Percentiles rank a stretch among this genome's conserved stretches.
Conservation (phyloP, 2,888 invertebrate species). For the Leuctra nigra region DNA sequence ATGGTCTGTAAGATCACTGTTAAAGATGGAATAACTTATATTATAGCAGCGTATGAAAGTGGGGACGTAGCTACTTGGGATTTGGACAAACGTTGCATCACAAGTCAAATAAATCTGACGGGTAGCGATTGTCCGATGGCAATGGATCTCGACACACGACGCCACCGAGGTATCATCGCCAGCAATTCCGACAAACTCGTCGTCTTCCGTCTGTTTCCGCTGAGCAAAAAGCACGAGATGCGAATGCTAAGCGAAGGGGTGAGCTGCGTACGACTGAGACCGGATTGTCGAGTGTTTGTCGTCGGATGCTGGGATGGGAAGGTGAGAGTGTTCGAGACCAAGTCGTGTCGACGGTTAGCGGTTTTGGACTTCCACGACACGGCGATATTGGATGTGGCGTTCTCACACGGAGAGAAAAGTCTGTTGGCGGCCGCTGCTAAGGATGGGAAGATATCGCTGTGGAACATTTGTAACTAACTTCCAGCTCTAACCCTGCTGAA, state of each 20-base stretch:
- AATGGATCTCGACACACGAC: slow-evolving; percentile 60
- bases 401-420: slow-evolving; percentile 63
- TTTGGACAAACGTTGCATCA: slow-evolving; percentile 51
- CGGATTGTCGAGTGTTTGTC: slow-evolving; percentile 65
- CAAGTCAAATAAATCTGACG: slow-evolving; percentile 49
- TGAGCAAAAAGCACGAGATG: slow-evolving; percentile 35
- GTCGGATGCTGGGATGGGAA: slow-evolving; percentile 73
- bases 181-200: slow-evolving; percentile 55
- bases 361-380: slow-evolving; percentile 66
- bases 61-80: slow-evolving; percentile 69
- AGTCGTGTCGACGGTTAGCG: slow-evolving; percentile 61
- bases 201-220: slow-evolving; percentile 49
- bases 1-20: slow-evolving; percentile 56
- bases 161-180: slow-evolving; percentile 61
- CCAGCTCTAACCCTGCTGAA: too few relatives aligned
- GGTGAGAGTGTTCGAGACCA: slow-evolving; percentile 71
- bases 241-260: slow-evolving; percentile 45
- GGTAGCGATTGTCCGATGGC: slow-evolving; percentile 59
- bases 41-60: slow-evolving; percentile 67
- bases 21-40: slow-evolving; percentile 44
- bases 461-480: too few relatives aligned
- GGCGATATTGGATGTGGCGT: slow-evolving; percentile 64
- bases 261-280: slow-evolving; percentile 58
- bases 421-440: slow-evolving; percentile 72
- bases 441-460: slow-evolving; percentile 69